A percentile compares a stretch with the other conserved stretches of the same genome.
These are phyloP conservation scores for Phallusia fumigata DNA, from an alignment of 23 tunicate genomes.

Conservation along the genomic window DNA sequence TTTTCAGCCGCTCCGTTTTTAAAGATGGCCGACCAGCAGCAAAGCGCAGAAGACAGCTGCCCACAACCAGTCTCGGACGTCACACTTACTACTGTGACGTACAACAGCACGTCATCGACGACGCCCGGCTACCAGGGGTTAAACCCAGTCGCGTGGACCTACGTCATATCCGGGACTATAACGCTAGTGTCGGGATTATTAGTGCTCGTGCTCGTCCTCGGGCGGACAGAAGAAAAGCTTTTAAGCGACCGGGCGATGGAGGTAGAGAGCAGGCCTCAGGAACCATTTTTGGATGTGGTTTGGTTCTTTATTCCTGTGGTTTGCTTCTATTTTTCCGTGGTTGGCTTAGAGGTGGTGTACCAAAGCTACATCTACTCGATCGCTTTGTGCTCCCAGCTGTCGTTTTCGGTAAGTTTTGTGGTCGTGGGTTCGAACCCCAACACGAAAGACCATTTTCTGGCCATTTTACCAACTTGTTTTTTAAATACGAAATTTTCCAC, in stretches of 20 bases:
- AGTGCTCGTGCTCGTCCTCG: slow-evolving; percentile 50
- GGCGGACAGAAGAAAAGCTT: slow-evolving; percentile 47
- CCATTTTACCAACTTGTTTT: too few species aligned
- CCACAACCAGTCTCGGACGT: slow-evolving; percentile 16
- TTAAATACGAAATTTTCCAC: too few species aligned
- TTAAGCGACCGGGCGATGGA: slow-evolving; percentile 26
- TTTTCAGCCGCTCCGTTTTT: slow-evolving; percentile 79
- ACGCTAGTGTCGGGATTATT: slow-evolving; percentile 35
- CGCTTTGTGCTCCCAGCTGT: slow-evolving; percentile 60
- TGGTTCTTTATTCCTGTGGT: slow-evolving; percentile 60
- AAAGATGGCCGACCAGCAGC: slow-evolving; percentile 64
- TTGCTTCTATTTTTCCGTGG: slow-evolving; percentile 45
- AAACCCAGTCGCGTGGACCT: slow-evolving; percentile 91
- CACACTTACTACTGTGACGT: slow-evolving; percentile 13
- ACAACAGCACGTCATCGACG: slow-evolving; percentile 6
- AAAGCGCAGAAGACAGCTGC: slow-evolving; percentile 56
- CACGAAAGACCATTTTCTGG: too few species aligned
- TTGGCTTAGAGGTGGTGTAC: slow-evolving; percentile 56
- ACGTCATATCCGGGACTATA: slow-evolving; percentile 76
- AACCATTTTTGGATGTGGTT: slow-evolving; percentile 55
- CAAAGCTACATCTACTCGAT: slow-evolving; percentile 83
- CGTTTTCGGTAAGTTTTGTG: slow-evolving; percentile 58
- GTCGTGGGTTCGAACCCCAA: too few species aligned
- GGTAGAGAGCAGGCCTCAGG: slow-evolving; percentile 53
- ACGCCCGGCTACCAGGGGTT: slow-evolving; percentile 29